Conservation (phyloP, 2,113 vertebrate species). For the Pseudopipra pipra region DNA sequence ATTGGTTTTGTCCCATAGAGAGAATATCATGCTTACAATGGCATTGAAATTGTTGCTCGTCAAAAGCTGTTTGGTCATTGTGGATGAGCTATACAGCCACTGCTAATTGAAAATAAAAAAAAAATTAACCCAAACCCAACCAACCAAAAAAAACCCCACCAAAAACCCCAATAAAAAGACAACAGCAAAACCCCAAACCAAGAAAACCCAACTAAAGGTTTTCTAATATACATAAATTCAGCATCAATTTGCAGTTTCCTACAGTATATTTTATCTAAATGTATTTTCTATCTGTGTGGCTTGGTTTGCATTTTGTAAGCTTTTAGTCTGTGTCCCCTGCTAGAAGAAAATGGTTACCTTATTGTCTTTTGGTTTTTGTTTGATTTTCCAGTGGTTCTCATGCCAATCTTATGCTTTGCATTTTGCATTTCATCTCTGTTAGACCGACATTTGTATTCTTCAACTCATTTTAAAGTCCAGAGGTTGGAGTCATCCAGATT, state of each 20-base stretch:
- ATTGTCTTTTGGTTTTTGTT: not conserved
- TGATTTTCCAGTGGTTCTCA: not conserved
- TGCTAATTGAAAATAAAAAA: not conserved
- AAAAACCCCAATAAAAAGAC: not conserved
- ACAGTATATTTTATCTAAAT: not conserved
- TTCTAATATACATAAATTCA: not conserved
- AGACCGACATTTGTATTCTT: not conserved
- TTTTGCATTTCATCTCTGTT: not conserved
- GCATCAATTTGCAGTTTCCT: not conserved
- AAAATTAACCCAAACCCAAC: not conserved
- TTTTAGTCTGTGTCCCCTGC: not conserved
- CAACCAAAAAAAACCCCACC: too few species aligned
- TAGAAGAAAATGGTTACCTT: not conserved
- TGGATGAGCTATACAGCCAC: not conserved
- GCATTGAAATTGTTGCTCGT: not conserved
- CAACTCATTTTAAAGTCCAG: not conserved
- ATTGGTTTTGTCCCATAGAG: not conserved
- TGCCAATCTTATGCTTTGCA: not conserved
- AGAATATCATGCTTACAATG: not conserved
- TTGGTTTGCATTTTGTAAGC: not conserved
- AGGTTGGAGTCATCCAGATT: not conserved
- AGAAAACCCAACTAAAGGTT: not conserved
- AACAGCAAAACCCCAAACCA: accelerated
- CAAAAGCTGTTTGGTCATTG: not conserved
- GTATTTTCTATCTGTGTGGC: not conserved